Conservation (phyloP, 2,113 vertebrate species). For the Brevimyrus niger region DNA sequence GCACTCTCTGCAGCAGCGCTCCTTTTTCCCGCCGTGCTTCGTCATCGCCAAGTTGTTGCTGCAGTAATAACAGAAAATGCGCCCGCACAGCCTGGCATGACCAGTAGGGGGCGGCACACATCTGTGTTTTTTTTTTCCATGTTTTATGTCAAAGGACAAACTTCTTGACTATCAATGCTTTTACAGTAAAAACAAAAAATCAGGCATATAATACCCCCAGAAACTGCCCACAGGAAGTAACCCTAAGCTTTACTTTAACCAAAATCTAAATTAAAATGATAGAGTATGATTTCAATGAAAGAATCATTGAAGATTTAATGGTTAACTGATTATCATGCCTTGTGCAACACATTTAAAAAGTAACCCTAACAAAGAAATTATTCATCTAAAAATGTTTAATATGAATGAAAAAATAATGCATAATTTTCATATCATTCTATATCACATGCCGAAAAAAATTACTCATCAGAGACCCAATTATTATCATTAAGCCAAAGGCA, state of each 20-base stretch:
- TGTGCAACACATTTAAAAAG: background rate
- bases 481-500: background rate
- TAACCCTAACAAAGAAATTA: background rate
- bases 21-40: constrained; percentile 74
- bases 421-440: background rate
- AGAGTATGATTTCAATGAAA: background rate
- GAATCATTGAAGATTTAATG: background rate
- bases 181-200: background rate
- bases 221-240: background rate
- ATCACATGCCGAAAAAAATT: background rate
- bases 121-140: background rate
- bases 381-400: background rate
- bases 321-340: background rate
- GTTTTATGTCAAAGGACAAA: background rate
- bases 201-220: background rate
- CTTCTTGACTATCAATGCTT: background rate
- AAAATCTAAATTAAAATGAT: background rate
- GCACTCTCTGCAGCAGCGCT: constrained; percentile 84
- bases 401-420: background rate
- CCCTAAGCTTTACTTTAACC: background rate
- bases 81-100: constrained; percentile 74
- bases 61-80: constrained; percentile 92
- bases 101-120: background rate
- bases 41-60: constrained; percentile 80
- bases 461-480: background rate